Evolutionary conservation across 2,797 vertebrate genomes (phyloP).

Genomic region (Xyrichtys novacula): DNA sequence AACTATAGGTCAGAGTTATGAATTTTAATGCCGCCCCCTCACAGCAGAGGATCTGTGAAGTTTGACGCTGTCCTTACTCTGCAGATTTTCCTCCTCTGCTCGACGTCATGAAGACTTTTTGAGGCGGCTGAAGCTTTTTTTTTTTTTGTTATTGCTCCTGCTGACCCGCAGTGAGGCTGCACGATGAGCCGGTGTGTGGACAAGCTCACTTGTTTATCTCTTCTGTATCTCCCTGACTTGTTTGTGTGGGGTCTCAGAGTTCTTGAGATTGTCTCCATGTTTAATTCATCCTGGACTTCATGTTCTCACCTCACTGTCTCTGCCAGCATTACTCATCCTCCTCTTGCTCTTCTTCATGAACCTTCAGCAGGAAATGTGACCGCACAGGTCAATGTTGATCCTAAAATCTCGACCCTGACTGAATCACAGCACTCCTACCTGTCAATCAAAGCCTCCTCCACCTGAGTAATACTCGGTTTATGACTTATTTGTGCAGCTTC

Average conservation of each 20-base stretch:
- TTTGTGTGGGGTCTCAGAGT: conserved; percentile 35
- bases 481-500: conserved; percentile 28
- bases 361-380: conserved; percentile 25
- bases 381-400: conserved; percentile 44
- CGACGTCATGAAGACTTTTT: conserved; percentile 14
- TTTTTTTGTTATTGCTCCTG: conserved; percentile 6
- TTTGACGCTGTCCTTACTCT: conserved; percentile 18
- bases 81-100: conserved; percentile 24
- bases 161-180: conserved; percentile 7
- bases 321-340: conserved; percentile 32
- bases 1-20: conserved; percentile 42
- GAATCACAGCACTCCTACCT: conserved; percentile 20
- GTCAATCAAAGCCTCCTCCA: conserved; percentile 34
- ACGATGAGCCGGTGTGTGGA: conserved; percentile 4
- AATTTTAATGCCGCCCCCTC: conserved; percentile 52
- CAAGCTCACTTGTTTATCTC: conserved; percentile 33
- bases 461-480: not conserved
- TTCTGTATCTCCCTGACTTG: conserved; percentile 10
- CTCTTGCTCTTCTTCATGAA: conserved; percentile 40
- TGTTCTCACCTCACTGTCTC: conserved; percentile 48
- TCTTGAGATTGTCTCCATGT: conserved; percentile 59
- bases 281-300: conserved; percentile 67
- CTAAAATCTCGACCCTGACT: conserved; percentile 3
- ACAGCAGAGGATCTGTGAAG: not conserved
- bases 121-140: not conserved